Percentiles rank a stretch among this genome's conserved stretches.
These are phyloP conservation scores for Phymorhynchus buccinoides DNA, from an alignment of 1,140 invertebrate genomes.

Conservation along the genomic window DNA sequence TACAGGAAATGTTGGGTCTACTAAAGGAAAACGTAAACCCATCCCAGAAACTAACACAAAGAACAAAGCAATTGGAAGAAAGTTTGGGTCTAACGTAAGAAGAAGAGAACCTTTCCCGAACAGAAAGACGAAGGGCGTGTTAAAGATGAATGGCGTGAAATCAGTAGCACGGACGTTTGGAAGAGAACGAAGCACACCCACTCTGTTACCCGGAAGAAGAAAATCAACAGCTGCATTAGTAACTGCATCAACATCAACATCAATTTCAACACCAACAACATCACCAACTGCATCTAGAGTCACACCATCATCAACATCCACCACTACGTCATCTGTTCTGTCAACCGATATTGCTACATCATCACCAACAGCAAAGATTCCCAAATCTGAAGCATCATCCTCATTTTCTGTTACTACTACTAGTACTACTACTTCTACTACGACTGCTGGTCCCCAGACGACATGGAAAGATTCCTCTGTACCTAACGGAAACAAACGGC, in stretches of 20 bases:
- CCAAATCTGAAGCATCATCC: background rate
- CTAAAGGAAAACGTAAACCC: too few relatives aligned
- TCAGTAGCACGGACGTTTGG: background rate
- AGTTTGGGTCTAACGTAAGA: background rate
- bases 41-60: too few relatives aligned
- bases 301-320: background rate
- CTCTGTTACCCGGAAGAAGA: too few relatives aligned
- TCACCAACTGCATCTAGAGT: background rate
- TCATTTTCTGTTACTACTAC: too few relatives aligned
- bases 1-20: too few relatives aligned
- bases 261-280: background rate
- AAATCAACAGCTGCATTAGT: too few relatives aligned
- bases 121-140: background rate
- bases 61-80: too few relatives aligned
- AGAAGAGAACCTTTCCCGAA: background rate
- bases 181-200: too few relatives aligned
- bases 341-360: too few relatives aligned
- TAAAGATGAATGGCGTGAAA: background rate
- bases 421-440: too few relatives aligned
- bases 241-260: too few relatives aligned
- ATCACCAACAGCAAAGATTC: background rate
- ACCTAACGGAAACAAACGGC: background rate
- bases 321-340: background rate
- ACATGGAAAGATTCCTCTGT: background rate
- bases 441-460: background rate